Conservation (phyloP, 2,888 invertebrate genomes). For the Selenia dentaria region DNA sequence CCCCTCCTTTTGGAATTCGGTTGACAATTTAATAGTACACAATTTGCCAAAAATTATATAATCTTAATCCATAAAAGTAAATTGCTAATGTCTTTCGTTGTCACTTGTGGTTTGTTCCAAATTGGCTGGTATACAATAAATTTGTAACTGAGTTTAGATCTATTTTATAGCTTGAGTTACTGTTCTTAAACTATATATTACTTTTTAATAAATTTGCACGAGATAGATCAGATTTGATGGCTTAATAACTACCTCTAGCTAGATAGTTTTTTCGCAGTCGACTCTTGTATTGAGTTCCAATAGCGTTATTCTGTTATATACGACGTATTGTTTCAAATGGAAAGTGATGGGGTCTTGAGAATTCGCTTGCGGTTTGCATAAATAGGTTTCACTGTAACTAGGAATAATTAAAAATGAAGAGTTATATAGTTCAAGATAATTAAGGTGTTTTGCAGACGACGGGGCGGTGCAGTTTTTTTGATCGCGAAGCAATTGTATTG, state of each 20-base stretch:
- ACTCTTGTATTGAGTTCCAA: conserved; percentile 10
- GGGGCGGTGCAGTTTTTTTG: too few species aligned
- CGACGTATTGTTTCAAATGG: conserved; percentile 9
- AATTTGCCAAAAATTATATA: too few species aligned
- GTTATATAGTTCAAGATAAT: too few species aligned
- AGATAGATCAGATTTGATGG: conserved; percentile 7
- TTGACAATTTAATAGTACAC: too few species aligned
- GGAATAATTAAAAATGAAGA: neutral
- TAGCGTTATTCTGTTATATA: conserved; percentile 1
- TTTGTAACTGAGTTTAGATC: too few species aligned
- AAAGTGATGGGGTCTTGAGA: conserved; percentile 8
- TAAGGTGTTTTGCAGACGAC: too few species aligned
- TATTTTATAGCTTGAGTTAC: conserved; percentile 5
- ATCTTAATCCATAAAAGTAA: too few species aligned
- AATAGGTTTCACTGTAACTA: neutral
- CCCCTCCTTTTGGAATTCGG: too few species aligned
- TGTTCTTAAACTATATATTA: neutral
- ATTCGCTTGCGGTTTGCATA: conserved; percentile 8
- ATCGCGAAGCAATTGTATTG: too few species aligned
- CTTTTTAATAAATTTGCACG: conserved; percentile 1
- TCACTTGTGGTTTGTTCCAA: too few species aligned
- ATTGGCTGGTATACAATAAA: too few species aligned
- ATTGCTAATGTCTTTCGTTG: too few species aligned
- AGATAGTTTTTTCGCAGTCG: conserved; percentile 4
- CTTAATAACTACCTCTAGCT: conserved; percentile 7